A percentile compares a stretch with the other conserved stretches of the same genome.
These are phyloP conservation scores for Cryptoprocta ferox DNA, from an alignment of 2,797 vertebrate species.

Conservation along the genomic window DNA sequence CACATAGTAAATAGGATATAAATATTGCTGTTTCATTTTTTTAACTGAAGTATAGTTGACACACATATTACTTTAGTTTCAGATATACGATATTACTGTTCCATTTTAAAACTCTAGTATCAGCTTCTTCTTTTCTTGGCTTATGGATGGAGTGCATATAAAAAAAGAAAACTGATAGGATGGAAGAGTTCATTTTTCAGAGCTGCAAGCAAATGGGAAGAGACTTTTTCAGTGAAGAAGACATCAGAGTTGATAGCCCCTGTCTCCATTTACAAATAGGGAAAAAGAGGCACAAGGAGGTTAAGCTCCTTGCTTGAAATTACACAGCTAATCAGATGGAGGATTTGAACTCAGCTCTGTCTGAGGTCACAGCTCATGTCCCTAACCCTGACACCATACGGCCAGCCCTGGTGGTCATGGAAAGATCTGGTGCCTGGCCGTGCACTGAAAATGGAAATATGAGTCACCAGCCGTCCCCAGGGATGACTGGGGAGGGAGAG, in stretches of 20 bases:
- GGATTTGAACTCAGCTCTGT: constrained; percentile 37
- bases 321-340: background rate
- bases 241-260: background rate
- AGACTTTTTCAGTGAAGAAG: background rate
- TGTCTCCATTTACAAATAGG: background rate
- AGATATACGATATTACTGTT: background rate
- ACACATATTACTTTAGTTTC: background rate
- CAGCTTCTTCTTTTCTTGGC: background rate
- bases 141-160: background rate
- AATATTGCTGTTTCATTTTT: background rate
- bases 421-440: constrained; percentile 40
- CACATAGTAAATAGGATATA: background rate
- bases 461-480: constrained; percentile 63
- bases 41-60: background rate
- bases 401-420: constrained; percentile 23
- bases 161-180: background rate
- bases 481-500: constrained; percentile 19
- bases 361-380: background rate
- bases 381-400: background rate
- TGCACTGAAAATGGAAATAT: constrained; percentile 55
- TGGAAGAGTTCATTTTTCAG: background rate
- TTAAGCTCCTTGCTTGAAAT: background rate
- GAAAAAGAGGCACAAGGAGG: background rate
- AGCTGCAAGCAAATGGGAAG: background rate
- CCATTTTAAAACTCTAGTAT: background rate